Percentiles rank a stretch among this genome's conserved stretches.
Evolutionary conservation across 2,113 vertebrate genomes (phyloP).

Genomic region (Phodopus roborovskii): DNA sequence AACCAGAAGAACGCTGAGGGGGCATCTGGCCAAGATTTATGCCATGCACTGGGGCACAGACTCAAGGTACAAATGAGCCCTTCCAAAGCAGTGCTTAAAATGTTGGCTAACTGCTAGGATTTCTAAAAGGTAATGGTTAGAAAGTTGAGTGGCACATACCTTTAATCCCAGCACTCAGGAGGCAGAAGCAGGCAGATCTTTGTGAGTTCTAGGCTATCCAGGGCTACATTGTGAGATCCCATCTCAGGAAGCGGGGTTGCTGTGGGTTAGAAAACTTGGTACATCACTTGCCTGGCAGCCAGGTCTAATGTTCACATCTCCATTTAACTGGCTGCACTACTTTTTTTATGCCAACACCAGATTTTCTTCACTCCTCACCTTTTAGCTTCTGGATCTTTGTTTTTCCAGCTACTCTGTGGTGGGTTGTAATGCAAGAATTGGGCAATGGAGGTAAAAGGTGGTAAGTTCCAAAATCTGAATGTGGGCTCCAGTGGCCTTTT

Average conservation of each 20-base stretch:
- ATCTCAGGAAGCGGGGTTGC: background rate
- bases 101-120: accelerated
- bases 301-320: accelerated
- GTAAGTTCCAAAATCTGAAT: background rate
- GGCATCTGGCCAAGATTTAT: slow-evolving; percentile 99
- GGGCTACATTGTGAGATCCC: background rate
- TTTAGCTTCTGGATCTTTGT: background rate
- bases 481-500: background rate
- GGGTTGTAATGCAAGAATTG: background rate
- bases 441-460: background rate
- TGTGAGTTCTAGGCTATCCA: background rate
- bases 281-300: background rate
- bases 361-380: background rate
- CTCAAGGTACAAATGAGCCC: slow-evolving; percentile 90
- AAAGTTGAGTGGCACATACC: no score
- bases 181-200: background rate
- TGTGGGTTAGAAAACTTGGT: background rate
- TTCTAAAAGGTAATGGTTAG: background rate
- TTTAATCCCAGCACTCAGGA: background rate
- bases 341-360: background rate
- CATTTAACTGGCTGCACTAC: accelerated
- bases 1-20: slow-evolving; percentile 97
- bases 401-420: background rate
- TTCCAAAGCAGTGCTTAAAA: accelerated
- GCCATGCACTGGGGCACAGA: slow-evolving; percentile 99